Evolutionary conservation across 1,140 invertebrate species (phyloP).

Genomic region (Rhyzopertha dominica): DNA sequence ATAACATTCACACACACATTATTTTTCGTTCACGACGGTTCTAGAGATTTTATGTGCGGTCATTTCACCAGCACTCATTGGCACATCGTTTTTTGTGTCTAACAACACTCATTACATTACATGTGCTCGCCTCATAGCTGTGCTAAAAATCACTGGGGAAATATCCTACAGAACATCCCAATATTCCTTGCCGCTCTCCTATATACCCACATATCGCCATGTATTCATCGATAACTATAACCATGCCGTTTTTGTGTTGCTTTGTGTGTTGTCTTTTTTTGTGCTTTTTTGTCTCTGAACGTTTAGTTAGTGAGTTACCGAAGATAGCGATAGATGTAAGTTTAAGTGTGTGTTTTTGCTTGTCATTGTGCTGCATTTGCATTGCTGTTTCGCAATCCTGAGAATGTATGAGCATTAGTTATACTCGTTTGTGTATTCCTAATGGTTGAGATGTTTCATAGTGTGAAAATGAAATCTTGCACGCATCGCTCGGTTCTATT

Average conservation of each 20-base stretch:
- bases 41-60: conserved; percentile 19
- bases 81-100: conserved; percentile 41
- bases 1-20: too few relatives aligned
- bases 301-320: too few relatives aligned
- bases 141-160: conserved; percentile 40
- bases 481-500: too few relatives aligned
- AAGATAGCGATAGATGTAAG: too few relatives aligned
- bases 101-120: conserved; percentile 38
- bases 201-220: conserved; percentile 19
- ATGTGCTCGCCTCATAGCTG: conserved; percentile 40
- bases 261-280: conserved; percentile 25
- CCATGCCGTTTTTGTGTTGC: conserved; percentile 17
- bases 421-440: too few relatives aligned
- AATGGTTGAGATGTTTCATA: too few relatives aligned
- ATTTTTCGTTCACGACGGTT: conserved; percentile 10
- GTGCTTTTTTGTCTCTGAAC: conserved; percentile 23
- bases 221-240: conserved; percentile 22
- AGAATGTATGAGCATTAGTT: too few relatives aligned
- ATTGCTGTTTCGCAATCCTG: too few relatives aligned
- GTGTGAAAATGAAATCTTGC: too few relatives aligned
- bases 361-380: too few relatives aligned
- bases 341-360: too few relatives aligned
- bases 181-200: conserved; percentile 3
- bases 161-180: conserved; percentile 10
- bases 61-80: conserved; percentile 37